Evolutionary conservation across 2,888 invertebrate species (phyloP).

Genomic region (Spisula solida): DNA sequence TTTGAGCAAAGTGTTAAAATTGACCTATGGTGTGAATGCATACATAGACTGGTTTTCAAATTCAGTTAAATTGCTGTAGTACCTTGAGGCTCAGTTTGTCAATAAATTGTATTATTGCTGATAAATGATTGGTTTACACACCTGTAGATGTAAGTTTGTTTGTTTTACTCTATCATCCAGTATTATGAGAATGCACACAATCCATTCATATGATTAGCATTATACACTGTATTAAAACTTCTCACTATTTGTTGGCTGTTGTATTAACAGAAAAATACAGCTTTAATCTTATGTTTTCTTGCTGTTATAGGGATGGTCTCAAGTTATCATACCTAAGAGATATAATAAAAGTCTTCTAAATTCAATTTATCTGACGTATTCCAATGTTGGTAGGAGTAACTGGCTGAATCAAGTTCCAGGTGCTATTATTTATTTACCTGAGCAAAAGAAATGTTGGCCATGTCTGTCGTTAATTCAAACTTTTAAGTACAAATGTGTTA

Average conservation of each 20-base stretch:
- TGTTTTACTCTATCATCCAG: neutral
- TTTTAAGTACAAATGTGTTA: neutral
- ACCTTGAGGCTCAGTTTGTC: too few species aligned
- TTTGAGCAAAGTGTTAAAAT: too few species aligned
- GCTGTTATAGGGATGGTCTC: neutral
- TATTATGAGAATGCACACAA: neutral
- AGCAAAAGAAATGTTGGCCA: neutral
- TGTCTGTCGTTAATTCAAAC: neutral
- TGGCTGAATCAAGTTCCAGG: neutral
- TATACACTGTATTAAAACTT: neutral
- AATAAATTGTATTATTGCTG: too few species aligned
- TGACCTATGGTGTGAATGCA: too few species aligned
- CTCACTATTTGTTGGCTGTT: neutral
- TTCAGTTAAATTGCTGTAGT: too few species aligned
- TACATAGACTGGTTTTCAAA: too few species aligned
- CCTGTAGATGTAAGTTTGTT: too few species aligned
- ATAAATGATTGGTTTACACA: too few species aligned
- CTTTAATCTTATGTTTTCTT: neutral
- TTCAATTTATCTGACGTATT: too few species aligned
- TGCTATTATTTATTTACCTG: constrained; percentile 10
- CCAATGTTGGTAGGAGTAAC: too few species aligned
- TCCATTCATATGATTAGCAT: neutral
- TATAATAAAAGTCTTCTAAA: too few species aligned
- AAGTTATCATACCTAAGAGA: too few species aligned
- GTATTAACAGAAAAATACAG: neutral